A percentile compares a stretch with the other conserved stretches of the same genome.
Evolutionary conservation across 2,888 invertebrate species (phyloP).

Genomic region (Diarsia dahlii): DNA sequence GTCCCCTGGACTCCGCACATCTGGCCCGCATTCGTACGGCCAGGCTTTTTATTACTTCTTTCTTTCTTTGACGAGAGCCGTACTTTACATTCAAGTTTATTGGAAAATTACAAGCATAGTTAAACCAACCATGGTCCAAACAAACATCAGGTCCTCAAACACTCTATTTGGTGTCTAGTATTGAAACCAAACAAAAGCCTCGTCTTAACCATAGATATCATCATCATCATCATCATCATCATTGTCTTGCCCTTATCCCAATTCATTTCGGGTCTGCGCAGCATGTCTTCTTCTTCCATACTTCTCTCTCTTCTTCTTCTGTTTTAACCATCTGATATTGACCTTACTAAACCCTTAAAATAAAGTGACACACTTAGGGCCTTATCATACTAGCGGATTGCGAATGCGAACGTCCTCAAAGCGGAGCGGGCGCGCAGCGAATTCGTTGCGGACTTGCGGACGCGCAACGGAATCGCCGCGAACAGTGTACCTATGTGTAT

Average conservation of each 20-base stretch:
- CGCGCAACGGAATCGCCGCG: no score
- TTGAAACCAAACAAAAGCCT: background rate
- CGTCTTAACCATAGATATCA: background rate
- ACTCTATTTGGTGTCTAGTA: background rate
- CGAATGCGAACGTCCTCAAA: no score
- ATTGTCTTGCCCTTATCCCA: background rate
- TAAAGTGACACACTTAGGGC: background rate
- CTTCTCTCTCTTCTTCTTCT: no score
- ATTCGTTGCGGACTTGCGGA: no score
- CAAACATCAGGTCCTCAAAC: no score
- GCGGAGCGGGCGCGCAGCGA: no score
- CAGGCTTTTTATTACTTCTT: constrained; percentile 27
- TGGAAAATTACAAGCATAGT: background rate
- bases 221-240: no score
- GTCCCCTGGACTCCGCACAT: constrained; percentile 49
- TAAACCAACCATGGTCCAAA: background rate
- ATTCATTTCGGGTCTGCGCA: no score
- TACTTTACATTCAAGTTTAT: constrained; percentile 15
- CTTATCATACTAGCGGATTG: no score
- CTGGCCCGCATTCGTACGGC: constrained; percentile 65
- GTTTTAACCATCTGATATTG: no score
- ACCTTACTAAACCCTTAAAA: background rate
- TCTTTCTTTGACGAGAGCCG: constrained; percentile 59
- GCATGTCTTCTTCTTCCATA: no score
- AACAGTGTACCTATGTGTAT: no score